Evolutionary conservation across 2,797 vertebrate species (phyloP).

Genomic region (Harpagifer antarcticus): DNA sequence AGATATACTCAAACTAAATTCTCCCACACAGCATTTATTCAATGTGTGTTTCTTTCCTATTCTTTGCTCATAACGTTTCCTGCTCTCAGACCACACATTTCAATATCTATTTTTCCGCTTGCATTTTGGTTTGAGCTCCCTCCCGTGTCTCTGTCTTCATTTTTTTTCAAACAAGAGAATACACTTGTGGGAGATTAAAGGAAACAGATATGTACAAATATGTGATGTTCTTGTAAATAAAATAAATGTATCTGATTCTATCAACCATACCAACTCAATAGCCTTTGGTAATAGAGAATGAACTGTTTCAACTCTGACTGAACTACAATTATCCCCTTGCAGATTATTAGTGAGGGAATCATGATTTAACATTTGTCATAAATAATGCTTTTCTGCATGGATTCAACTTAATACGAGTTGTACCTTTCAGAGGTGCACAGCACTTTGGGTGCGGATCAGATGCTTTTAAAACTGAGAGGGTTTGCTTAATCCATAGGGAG

Average conservation of each 20-base stretch:
- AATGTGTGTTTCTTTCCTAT: background rate
- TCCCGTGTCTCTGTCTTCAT: background rate
- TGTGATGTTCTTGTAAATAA: background rate
- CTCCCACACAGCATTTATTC: background rate
- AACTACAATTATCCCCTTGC: background rate
- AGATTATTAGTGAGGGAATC: constrained; percentile 20
- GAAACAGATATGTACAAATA: constrained; percentile 8
- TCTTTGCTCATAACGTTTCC: background rate
- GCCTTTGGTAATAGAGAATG: background rate
- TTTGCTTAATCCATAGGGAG: constrained; percentile 78
- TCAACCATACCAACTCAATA: background rate
- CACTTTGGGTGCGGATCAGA: constrained; percentile 66
- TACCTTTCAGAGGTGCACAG: constrained; percentile 55
- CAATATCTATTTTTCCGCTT: background rate
- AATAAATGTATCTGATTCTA: background rate
- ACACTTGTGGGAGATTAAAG: constrained; percentile 17
- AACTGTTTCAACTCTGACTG: constrained; percentile 16
- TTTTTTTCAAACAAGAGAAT: background rate
- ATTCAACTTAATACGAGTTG: constrained; percentile 54
- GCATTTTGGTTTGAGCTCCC: background rate
- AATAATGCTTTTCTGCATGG: constrained; percentile 28
- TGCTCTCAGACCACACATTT: background rate
- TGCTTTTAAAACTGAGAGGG: constrained; percentile 80
- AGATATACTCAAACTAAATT: background rate
- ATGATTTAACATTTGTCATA: constrained; percentile 19